These are phyloP conservation scores for Sabellastarte sp. DNA, from an alignment of 2,888 invertebrate genomes.

Conservation along the genomic window DNA sequence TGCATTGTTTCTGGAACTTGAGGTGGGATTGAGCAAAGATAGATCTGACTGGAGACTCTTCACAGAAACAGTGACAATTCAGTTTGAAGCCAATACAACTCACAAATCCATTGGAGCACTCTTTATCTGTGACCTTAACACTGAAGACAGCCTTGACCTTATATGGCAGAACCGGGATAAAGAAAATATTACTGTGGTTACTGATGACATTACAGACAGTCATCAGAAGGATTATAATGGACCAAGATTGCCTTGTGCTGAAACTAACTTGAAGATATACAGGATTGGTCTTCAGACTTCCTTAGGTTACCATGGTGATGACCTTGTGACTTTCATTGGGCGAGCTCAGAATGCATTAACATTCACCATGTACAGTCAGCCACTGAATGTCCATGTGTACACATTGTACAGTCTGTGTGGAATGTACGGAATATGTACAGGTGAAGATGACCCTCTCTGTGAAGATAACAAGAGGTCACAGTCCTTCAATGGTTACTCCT, in stretches of 20 bases:
- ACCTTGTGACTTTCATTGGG: too few relatives aligned
- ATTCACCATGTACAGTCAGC: conserved; percentile 5
- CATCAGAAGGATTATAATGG: neutral
- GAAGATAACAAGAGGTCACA: neutral
- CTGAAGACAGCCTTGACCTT: neutral
- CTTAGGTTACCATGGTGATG: neutral
- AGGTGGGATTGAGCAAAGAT: neutral
- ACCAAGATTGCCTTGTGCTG: neutral
- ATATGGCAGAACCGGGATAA: neutral
- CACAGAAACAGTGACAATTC: too few relatives aligned
- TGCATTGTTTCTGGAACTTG: neutral
- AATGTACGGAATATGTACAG: neutral
- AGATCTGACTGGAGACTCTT: too few relatives aligned
- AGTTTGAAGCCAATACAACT: conserved; percentile 1
- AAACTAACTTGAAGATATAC: neutral
- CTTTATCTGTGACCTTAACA: neutral
- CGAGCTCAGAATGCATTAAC: too few relatives aligned
- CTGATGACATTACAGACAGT: neutral
- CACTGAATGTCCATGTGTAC: neutral
- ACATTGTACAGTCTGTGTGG: neutral
- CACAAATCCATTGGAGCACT: neutral
- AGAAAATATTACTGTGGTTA: neutral
- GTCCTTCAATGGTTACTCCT: neutral
- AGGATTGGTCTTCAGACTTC: neutral
- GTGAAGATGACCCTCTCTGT: neutral